Evolutionary conservation across 2,888 invertebrate genomes (phyloP), one percentile per base, ranked within the genome.

Genomic region (Lutraria lutraria): DNA sequence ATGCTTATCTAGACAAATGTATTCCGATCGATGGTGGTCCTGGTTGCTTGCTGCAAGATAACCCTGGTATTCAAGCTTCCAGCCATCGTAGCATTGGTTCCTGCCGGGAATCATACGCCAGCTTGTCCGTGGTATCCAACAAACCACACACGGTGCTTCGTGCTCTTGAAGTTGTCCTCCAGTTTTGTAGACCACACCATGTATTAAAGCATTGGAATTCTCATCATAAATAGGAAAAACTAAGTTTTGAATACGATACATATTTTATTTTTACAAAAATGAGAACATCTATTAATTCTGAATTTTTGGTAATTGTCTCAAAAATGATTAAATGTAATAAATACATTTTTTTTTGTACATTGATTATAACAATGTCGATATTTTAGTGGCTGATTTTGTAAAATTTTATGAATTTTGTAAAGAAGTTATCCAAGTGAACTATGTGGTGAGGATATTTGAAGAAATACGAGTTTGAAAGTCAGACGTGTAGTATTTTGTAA

Each of bases 371-470:
- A 56, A 90, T 52, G 80, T 89, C 21, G 89, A 89, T 72, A 85
- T 90, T 21, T 82, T 90, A 31, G 87, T 89, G n/a, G 90, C 88
- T n/a, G 90, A 90, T 68, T 89, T 89, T 80, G 88, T 90, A 3
- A 87, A 90, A 6, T 43, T 56, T 31, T 82, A 56, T 63, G 85
- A 89, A 43, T 89, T 90, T 81, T 88, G 88, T 56, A 85, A 34
- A 12, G 85, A 89, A 56, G 89, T 90, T 54, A 83, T 90, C 21
- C 52, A 31, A 76, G 80, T 86, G 68, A 90, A 90, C 43, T 84
- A 60, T 84, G 88, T 68, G 2, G 63, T 83, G 0, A n/a, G 86
- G 56, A 25, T 60, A 34, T n/a, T 15, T 86, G 25, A 81, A 84
- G 31, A 43, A 29, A 54, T 88, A 90, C 60, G 88, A 88, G 43